Conservation (phyloP, 1,140 invertebrate species). For the Tetramorium parvispinum region DNA sequence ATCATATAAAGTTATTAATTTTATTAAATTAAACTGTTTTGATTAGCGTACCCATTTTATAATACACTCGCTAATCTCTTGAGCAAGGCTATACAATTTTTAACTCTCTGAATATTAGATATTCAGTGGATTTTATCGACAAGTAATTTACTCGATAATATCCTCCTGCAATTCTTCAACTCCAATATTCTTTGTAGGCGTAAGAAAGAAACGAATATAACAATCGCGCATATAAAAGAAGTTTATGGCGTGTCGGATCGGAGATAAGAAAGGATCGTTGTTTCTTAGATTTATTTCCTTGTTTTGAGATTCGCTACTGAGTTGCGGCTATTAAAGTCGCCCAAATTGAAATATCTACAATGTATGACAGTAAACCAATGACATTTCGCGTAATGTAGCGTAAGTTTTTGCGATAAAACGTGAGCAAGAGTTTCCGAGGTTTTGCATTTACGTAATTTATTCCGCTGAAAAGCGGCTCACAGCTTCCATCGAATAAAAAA, state of each 20-base stretch:
- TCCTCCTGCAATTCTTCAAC: neutral
- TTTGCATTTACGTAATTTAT: slow-evolving; percentile 16
- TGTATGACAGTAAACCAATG: neutral
- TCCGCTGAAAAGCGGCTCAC: neutral
- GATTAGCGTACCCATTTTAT: slow-evolving; percentile 21
- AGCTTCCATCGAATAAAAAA: neutral
- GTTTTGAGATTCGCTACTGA: neutral
- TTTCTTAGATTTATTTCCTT: slow-evolving; percentile 13
- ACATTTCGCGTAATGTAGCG: neutral
- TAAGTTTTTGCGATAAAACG: neutral
- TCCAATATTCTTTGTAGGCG: neutral
- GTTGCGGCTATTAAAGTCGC: neutral
- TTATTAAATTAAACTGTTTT: neutral
- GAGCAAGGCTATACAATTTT: neutral
- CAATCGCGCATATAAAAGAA: neutral
- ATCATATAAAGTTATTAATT: neutral
- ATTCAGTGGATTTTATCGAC: slow-evolving; percentile 11
- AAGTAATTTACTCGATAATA: neutral
- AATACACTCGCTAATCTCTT: slow-evolving; percentile 4
- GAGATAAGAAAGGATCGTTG: neutral
- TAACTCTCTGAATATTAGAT: neutral
- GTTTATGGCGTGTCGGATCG: neutral
- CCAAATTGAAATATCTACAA: neutral
- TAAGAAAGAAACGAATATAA: neutral
- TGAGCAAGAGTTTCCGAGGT: neutral